A percentile compares a stretch with the other conserved stretches of the same genome.
Evolutionary conservation across 2,888 invertebrate species (phyloP).

Genomic region (Octodonta nipae): DNA sequence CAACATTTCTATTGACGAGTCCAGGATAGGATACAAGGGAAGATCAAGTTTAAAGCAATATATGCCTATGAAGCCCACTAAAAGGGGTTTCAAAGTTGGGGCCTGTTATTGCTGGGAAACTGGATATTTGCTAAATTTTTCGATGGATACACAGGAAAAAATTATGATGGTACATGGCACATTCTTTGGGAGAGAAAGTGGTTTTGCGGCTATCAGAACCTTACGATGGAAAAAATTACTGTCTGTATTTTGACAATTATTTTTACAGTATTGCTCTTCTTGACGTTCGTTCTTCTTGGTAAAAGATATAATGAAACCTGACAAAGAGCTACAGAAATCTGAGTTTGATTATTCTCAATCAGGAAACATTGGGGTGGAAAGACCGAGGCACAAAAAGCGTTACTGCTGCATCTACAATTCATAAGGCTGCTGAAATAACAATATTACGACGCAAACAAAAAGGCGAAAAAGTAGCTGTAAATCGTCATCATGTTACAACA

Average conservation of each 20-base stretch:
- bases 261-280: constrained; percentile 6
- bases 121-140: constrained; percentile 8
- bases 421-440: constrained; percentile 2
- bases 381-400: constrained; percentile 9
- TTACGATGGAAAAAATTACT: constrained; percentile 7
- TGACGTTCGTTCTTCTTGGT: constrained; percentile 6
- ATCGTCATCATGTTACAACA: constrained; percentile 7
- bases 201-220: constrained; percentile 8
- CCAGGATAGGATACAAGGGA: constrained; percentile 6
- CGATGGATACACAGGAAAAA: constrained; percentile 7
- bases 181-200: constrained; percentile 3
- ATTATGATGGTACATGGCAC: constrained; percentile 3
- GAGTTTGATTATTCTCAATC: constrained; percentile 10
- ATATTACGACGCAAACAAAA: constrained; percentile 5
- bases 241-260: constrained; percentile 10
- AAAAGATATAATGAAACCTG: constrained; percentile 6
- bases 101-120: constrained; percentile 6
- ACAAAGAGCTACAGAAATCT: constrained; percentile 5
- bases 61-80: constrained; percentile 8
- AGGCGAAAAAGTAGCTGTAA: constrained; percentile 6
- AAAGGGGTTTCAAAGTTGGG: constrained; percentile 8
- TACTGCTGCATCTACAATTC: constrained; percentile 8
- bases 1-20: constrained; percentile 8
- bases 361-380: constrained; percentile 8
- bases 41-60: constrained; percentile 8